phyloP scores from a whole-genome alignment of 2,797 vertebrate species.

The Sebastes diaconus region DNA sequence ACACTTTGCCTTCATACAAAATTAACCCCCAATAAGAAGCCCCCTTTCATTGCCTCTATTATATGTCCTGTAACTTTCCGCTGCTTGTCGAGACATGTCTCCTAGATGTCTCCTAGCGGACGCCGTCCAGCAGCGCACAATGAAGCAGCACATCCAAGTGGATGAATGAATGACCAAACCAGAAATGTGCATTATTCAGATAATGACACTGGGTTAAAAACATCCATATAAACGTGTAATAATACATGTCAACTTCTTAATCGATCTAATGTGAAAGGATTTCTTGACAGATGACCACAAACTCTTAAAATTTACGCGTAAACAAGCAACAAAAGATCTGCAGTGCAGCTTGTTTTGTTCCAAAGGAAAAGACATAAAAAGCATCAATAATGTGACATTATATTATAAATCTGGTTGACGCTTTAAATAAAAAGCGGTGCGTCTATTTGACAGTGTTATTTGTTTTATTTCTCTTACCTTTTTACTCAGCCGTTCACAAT shows the following conservation, averaged over 20 bases:
- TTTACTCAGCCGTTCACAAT: constrained; percentile 83
- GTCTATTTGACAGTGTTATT: background rate
- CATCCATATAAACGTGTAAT: background rate
- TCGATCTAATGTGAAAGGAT: background rate
- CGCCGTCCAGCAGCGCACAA: constrained; percentile 46
- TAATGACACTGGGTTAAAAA: constrained; percentile 19
- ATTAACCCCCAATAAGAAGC: background rate
- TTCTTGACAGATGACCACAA: background rate
- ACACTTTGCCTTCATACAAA: background rate
- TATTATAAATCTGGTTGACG: accelerated
- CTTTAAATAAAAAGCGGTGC: background rate
- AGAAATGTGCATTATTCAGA: background rate
- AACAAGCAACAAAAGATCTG: constrained; percentile 82
- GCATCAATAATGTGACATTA: background rate
- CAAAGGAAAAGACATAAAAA: background rate
- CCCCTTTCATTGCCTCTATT: background rate
- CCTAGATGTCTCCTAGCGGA: constrained; percentile 50
- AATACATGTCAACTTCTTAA: too few relatives aligned
- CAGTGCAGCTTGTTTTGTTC: constrained; percentile 64
- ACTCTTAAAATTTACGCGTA: constrained; percentile 35
- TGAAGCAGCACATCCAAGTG: background rate
- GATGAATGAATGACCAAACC: constrained; percentile 67
- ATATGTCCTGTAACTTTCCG: constrained; percentile 63
- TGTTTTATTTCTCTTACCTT: constrained; percentile 76
- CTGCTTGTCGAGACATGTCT: constrained; percentile 72